phyloP scores from a whole-genome alignment of 2,797 vertebrate genomes.

The Spheniscus humboldti region DNA sequence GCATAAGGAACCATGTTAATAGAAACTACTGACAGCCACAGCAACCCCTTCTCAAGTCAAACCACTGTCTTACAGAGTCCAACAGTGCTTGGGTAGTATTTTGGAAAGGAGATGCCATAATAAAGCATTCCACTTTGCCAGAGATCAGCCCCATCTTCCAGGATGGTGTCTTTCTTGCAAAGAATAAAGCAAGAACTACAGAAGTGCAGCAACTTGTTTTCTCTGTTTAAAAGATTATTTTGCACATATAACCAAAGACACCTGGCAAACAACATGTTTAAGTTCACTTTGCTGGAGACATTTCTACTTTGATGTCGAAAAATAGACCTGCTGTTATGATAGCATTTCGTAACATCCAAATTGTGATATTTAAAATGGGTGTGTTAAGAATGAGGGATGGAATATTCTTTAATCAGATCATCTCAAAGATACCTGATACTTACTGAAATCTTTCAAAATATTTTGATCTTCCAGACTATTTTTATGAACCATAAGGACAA shows the following conservation, averaged over 20 bases:
- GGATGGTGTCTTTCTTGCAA: neutral
- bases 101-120: neutral
- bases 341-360: neutral
- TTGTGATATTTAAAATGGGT: constrained; percentile 5
- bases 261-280: neutral
- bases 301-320: constrained; percentile 12
- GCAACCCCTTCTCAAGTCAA: neutral
- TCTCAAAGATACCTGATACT: constrained; percentile 32
- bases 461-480: constrained; percentile 40
- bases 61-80: neutral
- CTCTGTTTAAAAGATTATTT: neutral
- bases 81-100: neutral
- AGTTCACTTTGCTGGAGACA: neutral
- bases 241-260: neutral
- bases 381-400: constrained; percentile 1
- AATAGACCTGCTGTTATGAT: neutral
- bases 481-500: constrained; percentile 33
- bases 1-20: neutral
- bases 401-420: neutral
- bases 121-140: neutral
- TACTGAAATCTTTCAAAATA: constrained; percentile 41
- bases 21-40: neutral
- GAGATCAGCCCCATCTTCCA: neutral
- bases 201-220: neutral
- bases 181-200: neutral